Percentiles rank a stretch among this genome's conserved stretches.
These are phyloP conservation scores for Malaclemys terrapin DNA, from an alignment of 2,113 vertebrate species.

Conservation along the genomic window DNA sequence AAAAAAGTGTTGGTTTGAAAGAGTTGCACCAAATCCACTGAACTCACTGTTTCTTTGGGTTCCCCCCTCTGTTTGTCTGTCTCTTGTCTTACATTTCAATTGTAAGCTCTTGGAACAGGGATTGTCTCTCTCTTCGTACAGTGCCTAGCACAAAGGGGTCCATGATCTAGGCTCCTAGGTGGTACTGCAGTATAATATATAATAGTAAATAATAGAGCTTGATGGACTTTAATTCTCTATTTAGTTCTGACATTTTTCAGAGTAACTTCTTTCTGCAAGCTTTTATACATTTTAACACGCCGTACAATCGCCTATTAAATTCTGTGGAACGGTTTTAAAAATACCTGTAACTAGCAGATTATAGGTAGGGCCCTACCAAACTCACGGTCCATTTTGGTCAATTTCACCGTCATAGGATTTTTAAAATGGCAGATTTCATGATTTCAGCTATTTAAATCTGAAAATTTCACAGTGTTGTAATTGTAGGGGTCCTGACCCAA, in stretches of 20 bases:
- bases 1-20: neutral
- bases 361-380: too few species aligned
- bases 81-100: too few species aligned
- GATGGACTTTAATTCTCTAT: neutral
- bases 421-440: too few species aligned
- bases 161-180: neutral
- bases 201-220: neutral
- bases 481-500: too few species aligned
- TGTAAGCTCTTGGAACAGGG: too few species aligned
- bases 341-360: too few species aligned
- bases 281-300: neutral
- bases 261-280: neutral
- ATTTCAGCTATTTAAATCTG: too few species aligned
- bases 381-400: too few species aligned
- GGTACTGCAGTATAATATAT: neutral
- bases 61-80: neutral
- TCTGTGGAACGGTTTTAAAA: neutral
- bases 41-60: neutral
- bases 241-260: neutral
- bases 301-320: neutral
- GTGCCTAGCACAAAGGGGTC: neutral
- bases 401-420: too few species aligned
- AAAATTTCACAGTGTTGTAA: too few species aligned
- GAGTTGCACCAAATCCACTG: rapidly evolving
- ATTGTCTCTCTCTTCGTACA: neutral